Conservation (phyloP, 2,113 vertebrate genomes). For the Pteropus alecto region DNA sequence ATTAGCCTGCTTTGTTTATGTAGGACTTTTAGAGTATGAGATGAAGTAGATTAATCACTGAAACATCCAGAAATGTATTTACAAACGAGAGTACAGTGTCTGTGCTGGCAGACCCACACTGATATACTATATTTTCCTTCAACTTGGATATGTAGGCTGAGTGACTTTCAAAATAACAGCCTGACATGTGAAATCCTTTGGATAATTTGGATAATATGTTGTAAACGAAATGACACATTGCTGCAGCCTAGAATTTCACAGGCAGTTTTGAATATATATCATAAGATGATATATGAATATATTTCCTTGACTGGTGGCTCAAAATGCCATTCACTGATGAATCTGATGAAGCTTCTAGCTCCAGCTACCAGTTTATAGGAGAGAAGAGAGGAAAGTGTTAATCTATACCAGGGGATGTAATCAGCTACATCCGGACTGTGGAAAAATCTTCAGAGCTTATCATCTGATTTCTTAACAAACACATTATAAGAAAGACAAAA, state of each 20-base stretch:
- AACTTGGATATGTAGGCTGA: not conserved
- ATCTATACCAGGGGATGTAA: not conserved
- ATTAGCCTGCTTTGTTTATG: not conserved
- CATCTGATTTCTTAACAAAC: not conserved
- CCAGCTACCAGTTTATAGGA: not conserved
- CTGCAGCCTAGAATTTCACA: conserved; percentile 58
- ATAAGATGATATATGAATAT: conserved; percentile 47
- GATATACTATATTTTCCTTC: not conserved
- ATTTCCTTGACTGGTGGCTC: not conserved
- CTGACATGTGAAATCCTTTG: not conserved
- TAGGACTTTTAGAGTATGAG: not conserved
- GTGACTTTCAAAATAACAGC: not conserved
- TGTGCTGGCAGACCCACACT: not conserved
- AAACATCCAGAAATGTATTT: not conserved
- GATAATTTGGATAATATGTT: not conserved
- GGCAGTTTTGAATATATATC: conserved; percentile 49
- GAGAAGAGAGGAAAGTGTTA: not conserved
- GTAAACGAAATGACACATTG: conserved; percentile 50
- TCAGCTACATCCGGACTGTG: not conserved
- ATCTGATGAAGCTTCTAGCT: not conserved
- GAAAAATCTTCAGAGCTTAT: not conserved
- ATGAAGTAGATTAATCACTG: not conserved
- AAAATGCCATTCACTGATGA: not conserved
- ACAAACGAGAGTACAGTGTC: not conserved
- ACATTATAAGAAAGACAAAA: not conserved